Evolutionary conservation across 92 coral and sea anemone species (phyloP), one percentile per base, ranked within the genome.

Genomic region (Epizoanthus stellaris): DNA sequence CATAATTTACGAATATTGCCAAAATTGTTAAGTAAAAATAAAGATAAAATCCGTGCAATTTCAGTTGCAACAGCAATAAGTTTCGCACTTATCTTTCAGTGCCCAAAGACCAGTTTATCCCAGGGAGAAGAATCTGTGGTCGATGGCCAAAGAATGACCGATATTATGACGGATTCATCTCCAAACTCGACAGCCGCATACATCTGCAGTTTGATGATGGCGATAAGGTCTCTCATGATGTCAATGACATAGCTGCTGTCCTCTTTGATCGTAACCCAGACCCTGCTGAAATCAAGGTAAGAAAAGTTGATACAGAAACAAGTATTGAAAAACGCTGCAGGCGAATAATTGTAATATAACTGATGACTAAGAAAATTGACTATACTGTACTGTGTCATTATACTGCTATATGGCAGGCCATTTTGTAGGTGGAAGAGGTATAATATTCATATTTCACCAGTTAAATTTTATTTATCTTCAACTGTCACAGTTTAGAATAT

Each of bases 51-150:
- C 5, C 49, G 0, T 43, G 49, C 49, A 43, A 43, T 43, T 43
- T 8, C 54, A 49, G 12, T 49, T 70, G 45, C 5, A 16, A 70
- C 20, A 42, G 9, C n/a, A 34, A 57, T 6, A 52, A 6, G 4
- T 59, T 34, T 10, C 10, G 10, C 54, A 6, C 54, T 6, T 49
- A 43, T 75, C 73, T 59, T 69, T 15, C 79, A 96, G 99, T 93
- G 40, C 93, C 95, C 43, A 87, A 89, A 80, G 98, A 86, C 66
- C 95, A 93, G 73, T 63, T 94, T 2, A 88, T 95, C 36, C 93
- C 99, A 53, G 99, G 99, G 34, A 82, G 90, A 76, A 93, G 97
- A 58, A 90, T 97, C 53, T 86, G 87, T 42, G 97, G 95, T 63
- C 91, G 98, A 56, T 85, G 92, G 84, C 70, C 90, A 12, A 66